Percentiles rank a stretch among this genome's conserved stretches.
phyloP scores from a whole-genome alignment of 2,797 vertebrate genomes.

The Notamacropus eugenii region DNA sequence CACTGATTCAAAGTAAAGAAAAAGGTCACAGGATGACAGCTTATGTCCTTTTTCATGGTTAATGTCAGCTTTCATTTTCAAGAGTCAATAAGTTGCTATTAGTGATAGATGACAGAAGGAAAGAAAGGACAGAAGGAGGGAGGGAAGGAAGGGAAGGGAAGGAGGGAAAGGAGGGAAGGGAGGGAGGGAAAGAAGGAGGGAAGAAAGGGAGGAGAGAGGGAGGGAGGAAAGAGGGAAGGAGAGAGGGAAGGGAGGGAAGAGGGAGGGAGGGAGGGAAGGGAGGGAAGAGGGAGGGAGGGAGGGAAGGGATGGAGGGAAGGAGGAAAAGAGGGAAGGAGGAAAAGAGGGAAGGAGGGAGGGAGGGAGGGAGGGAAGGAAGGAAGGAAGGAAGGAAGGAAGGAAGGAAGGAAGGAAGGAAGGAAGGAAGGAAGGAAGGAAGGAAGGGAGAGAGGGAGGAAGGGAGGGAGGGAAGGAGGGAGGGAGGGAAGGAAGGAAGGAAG shows the following conservation, averaged over 20 bases:
- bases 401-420: too few species aligned
- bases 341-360: too few species aligned
- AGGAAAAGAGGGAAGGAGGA: too few species aligned
- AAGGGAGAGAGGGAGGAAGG: neutral
- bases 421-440: neutral
- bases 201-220: fast-evolving
- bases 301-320: neutral
- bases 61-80: neutral
- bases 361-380: too few species aligned
- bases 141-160: neutral
- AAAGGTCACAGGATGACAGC: neutral
- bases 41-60: conserved; percentile 15
- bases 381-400: neutral
- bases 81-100: neutral
- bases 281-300: neutral
- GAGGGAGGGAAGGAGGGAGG: neutral
- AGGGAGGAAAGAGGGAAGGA: too few species aligned
- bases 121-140: neutral
- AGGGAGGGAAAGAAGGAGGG: neutral
- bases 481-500: too few species aligned
- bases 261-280: neutral
- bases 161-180: neutral
- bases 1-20: conserved; percentile 27
- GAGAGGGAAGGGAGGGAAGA: neutral
- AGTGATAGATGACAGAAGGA: neutral